A percentile compares a stretch with the other conserved stretches of the same genome.
Evolutionary conservation across 2,888 invertebrate species (phyloP).

Genomic region (Perizoma flavofasciatum): DNA sequence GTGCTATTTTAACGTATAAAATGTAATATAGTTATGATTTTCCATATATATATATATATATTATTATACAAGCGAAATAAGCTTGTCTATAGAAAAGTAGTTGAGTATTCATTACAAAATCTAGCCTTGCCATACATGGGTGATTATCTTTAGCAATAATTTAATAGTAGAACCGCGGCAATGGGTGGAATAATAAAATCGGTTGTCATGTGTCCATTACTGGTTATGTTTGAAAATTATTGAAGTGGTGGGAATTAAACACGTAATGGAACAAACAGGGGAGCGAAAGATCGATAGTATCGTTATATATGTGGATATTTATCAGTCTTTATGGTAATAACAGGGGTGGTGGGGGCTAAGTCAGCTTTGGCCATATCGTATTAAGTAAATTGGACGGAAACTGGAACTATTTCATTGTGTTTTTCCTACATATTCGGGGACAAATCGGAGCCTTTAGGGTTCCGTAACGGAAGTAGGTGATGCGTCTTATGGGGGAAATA

Average conservation of each 20-base stretch:
- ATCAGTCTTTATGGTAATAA: conserved; percentile 67
- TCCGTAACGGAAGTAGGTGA: conserved; percentile 33
- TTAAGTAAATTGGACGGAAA: conserved; percentile 75
- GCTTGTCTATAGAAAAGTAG: too few species aligned
- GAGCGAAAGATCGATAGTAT: conserved; percentile 46
- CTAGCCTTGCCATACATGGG: too few species aligned
- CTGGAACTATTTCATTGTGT: conserved; percentile 63
- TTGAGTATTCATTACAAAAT: too few species aligned
- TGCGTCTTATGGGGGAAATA: conserved; percentile 33
- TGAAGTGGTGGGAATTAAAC: conserved; percentile 16
- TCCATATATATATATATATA: too few species aligned
- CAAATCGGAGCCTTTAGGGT: conserved; percentile 45
- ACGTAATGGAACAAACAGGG: conserved; percentile 37
- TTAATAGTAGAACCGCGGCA: conserved; percentile 1
- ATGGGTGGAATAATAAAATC: background rate
- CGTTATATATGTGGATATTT: conserved; percentile 58
- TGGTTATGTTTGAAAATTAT: conserved; percentile 27
- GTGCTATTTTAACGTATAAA: conserved; percentile 8
- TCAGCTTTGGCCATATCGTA: conserved; percentile 59
- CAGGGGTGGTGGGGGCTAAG: conserved; percentile 42
- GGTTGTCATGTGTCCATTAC: conserved; percentile 29
- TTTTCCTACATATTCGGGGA: conserved; percentile 50
- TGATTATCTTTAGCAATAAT: conserved; percentile 4
- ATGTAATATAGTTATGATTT: conserved; percentile 22
- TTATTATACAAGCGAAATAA: too few species aligned